Evolutionary conservation across 2,797 vertebrate genomes (phyloP).

Genomic region (Oreortyx pictus): DNA sequence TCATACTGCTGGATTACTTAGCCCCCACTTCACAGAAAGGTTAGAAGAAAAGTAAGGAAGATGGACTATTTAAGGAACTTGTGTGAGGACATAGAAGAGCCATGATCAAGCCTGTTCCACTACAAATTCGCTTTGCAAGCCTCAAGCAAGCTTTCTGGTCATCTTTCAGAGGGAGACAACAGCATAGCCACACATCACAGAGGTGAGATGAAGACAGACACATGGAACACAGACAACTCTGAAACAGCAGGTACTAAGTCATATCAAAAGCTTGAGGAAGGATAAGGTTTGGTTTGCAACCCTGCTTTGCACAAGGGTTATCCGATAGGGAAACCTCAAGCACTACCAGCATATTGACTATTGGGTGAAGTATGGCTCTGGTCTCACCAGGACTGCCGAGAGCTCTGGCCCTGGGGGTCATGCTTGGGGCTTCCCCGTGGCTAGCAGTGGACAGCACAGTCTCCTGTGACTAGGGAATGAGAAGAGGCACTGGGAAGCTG

Average conservation of each 20-base stretch:
- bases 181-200: neutral
- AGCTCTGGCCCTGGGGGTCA: accelerated
- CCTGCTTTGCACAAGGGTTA: neutral
- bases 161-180: neutral
- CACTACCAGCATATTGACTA: neutral
- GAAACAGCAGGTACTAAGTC: neutral
- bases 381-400: neutral
- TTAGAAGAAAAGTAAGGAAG: neutral
- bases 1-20: neutral
- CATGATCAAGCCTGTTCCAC: neutral
- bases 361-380: neutral
- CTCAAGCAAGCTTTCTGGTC: neutral
- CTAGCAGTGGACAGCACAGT: neutral
- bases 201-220: neutral
- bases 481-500: neutral
- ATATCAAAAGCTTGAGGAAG: neutral
- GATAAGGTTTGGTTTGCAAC: neutral
- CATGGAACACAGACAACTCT: accelerated
- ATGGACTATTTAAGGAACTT: neutral
- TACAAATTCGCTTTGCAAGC: neutral
- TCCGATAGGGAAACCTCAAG: neutral
- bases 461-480: neutral
- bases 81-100: neutral
- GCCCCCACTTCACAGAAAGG: neutral
- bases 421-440: neutral